phyloP scores from a whole-genome alignment of 2,888 invertebrate species.

The Xylota segnis region DNA sequence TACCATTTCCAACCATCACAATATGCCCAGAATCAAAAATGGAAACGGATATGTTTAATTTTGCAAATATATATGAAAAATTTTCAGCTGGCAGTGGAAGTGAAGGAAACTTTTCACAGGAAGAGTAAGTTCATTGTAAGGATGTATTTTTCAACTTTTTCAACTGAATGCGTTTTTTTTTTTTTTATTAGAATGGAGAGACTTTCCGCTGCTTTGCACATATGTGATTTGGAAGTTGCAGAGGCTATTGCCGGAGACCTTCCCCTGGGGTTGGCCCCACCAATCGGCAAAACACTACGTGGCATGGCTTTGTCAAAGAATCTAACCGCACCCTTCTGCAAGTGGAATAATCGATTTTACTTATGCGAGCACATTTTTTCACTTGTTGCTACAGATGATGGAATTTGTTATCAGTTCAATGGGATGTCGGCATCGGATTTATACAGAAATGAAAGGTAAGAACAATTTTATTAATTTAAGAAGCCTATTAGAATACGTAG shows the following conservation, averaged over 20 bases:
- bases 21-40: constrained; percentile 84
- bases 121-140: constrained; percentile 74
- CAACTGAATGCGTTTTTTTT: no score
- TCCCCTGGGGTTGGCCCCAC: constrained; percentile 73
- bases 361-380: constrained; percentile 82
- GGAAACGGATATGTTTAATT: constrained; percentile 81
- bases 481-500: no score
- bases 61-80: constrained; percentile 78
- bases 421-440: constrained; percentile 81
- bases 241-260: constrained; percentile 79
- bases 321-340: constrained; percentile 81
- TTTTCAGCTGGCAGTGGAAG: constrained; percentile 78
- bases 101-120: constrained; percentile 70
- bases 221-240: constrained; percentile 81
- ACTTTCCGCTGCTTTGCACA: constrained; percentile 82
- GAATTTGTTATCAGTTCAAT: constrained; percentile 83
- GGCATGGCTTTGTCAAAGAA: constrained; percentile 81
- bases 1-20: constrained; percentile 83
- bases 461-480: background rate
- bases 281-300: constrained; percentile 79
- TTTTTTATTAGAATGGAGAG: constrained; percentile 78
- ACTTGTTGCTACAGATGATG: constrained; percentile 83
- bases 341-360: constrained; percentile 82
- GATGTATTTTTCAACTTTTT: background rate
- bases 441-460: constrained; percentile 80